These are phyloP conservation scores for Leptonema lineaticorne DNA, from an alignment of 1,140 invertebrate species.

Conservation along the genomic window DNA sequence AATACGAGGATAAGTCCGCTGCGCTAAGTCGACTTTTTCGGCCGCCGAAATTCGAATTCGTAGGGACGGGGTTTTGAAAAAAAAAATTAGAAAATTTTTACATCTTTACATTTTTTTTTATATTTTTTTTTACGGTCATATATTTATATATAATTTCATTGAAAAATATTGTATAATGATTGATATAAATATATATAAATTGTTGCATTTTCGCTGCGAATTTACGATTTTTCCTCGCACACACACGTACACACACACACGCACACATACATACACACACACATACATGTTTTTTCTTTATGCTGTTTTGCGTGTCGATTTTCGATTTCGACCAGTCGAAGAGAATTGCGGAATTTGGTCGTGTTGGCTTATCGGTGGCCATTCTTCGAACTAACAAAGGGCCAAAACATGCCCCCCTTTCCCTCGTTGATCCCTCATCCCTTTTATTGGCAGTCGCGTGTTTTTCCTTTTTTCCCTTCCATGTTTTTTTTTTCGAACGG, in stretches of 20 bases:
- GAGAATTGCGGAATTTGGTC: constrained; percentile 12
- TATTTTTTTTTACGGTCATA: background rate
- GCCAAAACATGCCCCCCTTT: constrained; percentile 29
- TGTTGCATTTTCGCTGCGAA: background rate
- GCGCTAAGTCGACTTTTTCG: background rate
- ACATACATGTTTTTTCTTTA: background rate
- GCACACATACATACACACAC: background rate
- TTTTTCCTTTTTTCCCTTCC: constrained; percentile 25
- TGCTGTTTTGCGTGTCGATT: background rate
- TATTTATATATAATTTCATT: background rate
- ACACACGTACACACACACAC: background rate
- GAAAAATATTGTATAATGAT: background rate
- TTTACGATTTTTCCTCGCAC: background rate
- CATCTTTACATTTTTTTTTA: background rate
- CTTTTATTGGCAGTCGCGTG: constrained; percentile 35
- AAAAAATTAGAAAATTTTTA: background rate
- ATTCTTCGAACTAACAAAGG: constrained; percentile 35
- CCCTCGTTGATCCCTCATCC: too few species aligned
- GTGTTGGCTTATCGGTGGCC: constrained; percentile 39
- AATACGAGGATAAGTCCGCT: background rate
- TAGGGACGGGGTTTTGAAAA: background rate
- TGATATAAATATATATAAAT: background rate
- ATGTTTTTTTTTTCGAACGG: background rate
- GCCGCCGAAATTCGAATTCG: background rate
- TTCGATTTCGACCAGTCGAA: background rate